A percentile compares a stretch with the other conserved stretches of the same genome.
Evolutionary conservation across 2,797 vertebrate species (phyloP).

Genomic region (Macropodus opercularis): DNA sequence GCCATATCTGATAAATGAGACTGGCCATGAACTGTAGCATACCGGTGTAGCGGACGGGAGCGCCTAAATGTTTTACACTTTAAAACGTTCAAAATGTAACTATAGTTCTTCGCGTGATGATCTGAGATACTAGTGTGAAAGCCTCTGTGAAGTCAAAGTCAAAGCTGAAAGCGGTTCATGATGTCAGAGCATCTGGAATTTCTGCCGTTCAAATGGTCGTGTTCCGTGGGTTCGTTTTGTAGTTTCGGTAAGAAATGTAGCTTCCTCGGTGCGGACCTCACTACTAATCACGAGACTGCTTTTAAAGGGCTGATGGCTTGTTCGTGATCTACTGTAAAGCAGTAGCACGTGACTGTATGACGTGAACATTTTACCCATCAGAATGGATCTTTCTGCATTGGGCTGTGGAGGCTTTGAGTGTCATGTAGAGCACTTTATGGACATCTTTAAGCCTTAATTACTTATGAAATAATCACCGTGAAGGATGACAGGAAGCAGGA

Average conservation of each 20-base stretch:
- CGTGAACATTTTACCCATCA: slow-evolving; percentile 19
- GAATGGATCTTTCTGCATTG: slow-evolving; percentile 35
- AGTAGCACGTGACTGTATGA: slow-evolving; percentile 60
- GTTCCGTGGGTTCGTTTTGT: slow-evolving; percentile 33
- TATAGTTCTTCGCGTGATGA: too few species aligned
- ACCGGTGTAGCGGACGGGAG: slow-evolving; percentile 59
- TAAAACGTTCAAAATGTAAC: too few species aligned
- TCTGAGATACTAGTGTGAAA: slow-evolving; percentile 47
- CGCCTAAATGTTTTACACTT: slow-evolving; percentile 64
- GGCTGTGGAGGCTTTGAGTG: slow-evolving; percentile 52
- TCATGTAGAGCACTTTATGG: slow-evolving; percentile 79
- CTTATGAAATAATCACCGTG: slow-evolving; percentile 47
- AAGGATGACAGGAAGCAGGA: slow-evolving; percentile 20
- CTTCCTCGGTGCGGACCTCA: slow-evolving; percentile 44
- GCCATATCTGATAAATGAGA: slow-evolving; percentile 47
- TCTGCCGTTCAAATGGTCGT: slow-evolving; percentile 53
- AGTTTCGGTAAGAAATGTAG: slow-evolving; percentile 53
- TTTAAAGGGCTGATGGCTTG: slow-evolving; percentile 46
- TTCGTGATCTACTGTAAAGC: slow-evolving; percentile 54
- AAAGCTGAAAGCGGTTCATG: slow-evolving; percentile 44
- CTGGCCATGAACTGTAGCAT: slow-evolving; percentile 52
- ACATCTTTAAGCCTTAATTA: slow-evolving; percentile 80
- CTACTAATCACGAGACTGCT: slow-evolving; percentile 38
- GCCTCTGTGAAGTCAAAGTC: slow-evolving; percentile 46
- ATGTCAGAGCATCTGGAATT: slow-evolving; percentile 60